Base-by-base conservation (phyloP, 2,888 invertebrate species). In the Lycia hirtaria region DNA sequence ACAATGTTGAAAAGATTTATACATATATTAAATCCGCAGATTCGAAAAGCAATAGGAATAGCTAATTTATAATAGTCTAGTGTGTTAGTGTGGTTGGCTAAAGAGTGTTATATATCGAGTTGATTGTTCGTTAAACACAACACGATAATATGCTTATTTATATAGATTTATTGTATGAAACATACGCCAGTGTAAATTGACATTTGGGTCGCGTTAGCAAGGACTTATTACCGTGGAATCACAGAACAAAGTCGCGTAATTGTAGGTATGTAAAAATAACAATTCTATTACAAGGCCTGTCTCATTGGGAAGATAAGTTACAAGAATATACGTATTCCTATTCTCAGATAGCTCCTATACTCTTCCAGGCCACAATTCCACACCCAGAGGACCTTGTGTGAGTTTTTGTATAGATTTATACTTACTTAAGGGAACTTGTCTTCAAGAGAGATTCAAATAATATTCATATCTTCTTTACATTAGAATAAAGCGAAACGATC, bases 1-100 rank as follows among this genome's bases (percentile, higher is more conserved):
- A 56, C 56, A 56, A 50, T 38, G 48, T n/a, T 44, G 30, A 44
- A 44, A 17, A 19, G 14, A 49, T 47, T 32, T n/a, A 47, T 41
- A 24, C 4, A 19, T 48, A 47, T 41, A 41, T 40, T 32, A 33
- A 24, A 37, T 56, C 30, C 30, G 22, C 28, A 32, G 17, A 24
- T 43, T n/a, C 28, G 20, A 32, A 30, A 38, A 44, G 44, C 10
- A 32, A 28, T n/a, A 30, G 30, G 17, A 40, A 50, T 56, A 50
- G 44, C 56, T 50, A 44, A 14, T 44, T 47, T 33, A 47, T 32
- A 50, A 2, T 6, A 4, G 9, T n/a, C 44, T 56, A 50, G 3
- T 9, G 24, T 53, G 24, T 48, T 54, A 45, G 22, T 52, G 17
- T 28, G 33, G 41, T 26, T 19, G 7, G 33, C 14, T 7, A 14